These are phyloP conservation scores for Ceramica pisi DNA, from an alignment of 2,888 invertebrate genomes.

Conservation along the genomic window DNA sequence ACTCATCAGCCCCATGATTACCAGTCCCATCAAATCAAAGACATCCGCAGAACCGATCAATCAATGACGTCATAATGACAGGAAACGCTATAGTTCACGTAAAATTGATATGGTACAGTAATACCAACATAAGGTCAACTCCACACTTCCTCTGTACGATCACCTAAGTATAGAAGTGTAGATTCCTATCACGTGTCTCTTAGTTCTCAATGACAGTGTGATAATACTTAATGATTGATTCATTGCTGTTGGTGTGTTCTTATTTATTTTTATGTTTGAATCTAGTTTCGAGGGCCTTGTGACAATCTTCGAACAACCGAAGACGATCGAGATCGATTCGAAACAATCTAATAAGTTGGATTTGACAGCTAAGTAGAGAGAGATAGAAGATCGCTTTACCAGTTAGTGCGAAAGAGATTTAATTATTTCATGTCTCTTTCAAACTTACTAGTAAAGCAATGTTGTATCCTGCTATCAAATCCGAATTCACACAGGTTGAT, in stretches of 20 bases:
- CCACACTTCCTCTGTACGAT: constrained; percentile 68
- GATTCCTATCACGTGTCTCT: constrained; percentile 44
- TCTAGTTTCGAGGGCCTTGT: no score
- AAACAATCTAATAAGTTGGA: no score
- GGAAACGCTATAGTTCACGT: constrained; percentile 78
- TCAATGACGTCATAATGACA: constrained; percentile 76
- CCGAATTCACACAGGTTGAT: no score
- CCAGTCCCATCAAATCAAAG: constrained; percentile 49
- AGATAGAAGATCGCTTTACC: no score
- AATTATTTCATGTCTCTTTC: no score
- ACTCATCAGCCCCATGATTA: constrained; percentile 33
- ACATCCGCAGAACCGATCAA: constrained; percentile 56
- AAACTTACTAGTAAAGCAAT: no score
- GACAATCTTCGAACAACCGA: no score
- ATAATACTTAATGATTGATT: constrained; percentile 37
- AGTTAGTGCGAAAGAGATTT: no score
- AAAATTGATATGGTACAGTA: constrained; percentile 69
- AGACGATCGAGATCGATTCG: no score
- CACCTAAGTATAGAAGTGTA: constrained; percentile 18
- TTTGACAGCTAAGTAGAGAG: no score
- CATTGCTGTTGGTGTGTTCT: background rate
- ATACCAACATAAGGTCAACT: constrained; percentile 71
- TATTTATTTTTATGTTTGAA: background rate
- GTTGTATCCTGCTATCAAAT: no score
- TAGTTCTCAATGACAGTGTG: constrained; percentile 34